Evolutionary conservation across 2,113 vertebrate genomes (phyloP), one percentile per base, ranked within the genome.

Genomic region (Reinhardtius hippoglossoides): DNA sequence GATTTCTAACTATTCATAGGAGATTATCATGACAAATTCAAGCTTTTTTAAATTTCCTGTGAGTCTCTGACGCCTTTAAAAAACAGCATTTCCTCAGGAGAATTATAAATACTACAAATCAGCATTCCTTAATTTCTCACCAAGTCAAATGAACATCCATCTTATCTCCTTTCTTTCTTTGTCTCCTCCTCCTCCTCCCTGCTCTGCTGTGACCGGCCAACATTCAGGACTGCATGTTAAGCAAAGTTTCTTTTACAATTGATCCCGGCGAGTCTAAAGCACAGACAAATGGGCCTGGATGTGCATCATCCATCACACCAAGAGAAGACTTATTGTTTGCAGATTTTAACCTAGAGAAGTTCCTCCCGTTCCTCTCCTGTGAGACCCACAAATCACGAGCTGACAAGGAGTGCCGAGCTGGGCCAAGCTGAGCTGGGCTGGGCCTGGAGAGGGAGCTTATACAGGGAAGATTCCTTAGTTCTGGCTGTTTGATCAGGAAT

Each of bases 281-380:
- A 76, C 71, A 88, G 78, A 86, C 83, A 86, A 85, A 88, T 86
- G 85, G 70, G 64, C 73, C 15, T 27, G 52, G 83, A 78, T 84
- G 74, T 62, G 48, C 69, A 26, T 69, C 79, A 87, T 89, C 83
- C 83, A 88, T 89, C 85, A 89, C 72, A 14, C 26, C 70, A 50
- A 23, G 31, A 82, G 75, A 74, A 86, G 75, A 78, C 82, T 81
- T 83, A 84, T 88, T 89, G 85, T 89, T 86, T 89, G 83, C 76
- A 84, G 83, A 89, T 89, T 84, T 84, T 66, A 89, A 82, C 85
- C 80, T 75, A 40, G 74, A 82, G 78, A 70, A 84, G 75, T 79
- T 84, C 71, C 56, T 81, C 60, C 52, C 5, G 16, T 52, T 84
- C 74, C 63, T 74, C 78, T 80, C 75, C 84, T 81, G 50, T 60